phyloP scores from a whole-genome alignment of 2,797 vertebrate genomes.

The Margarornis squamiger region DNA sequence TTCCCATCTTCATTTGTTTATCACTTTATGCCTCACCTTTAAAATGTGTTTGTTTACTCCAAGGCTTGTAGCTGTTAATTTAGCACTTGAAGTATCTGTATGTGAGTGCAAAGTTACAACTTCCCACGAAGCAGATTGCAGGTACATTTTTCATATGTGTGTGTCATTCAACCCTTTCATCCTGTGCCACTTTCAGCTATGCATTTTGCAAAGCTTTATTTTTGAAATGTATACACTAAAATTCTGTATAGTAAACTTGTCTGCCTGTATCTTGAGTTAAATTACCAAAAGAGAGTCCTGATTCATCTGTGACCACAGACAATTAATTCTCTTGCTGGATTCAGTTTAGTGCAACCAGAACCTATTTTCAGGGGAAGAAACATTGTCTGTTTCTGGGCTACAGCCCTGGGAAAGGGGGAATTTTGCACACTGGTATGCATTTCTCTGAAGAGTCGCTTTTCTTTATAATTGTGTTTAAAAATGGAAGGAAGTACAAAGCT shows the following conservation, averaged over 20 bases:
- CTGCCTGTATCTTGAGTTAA: neutral
- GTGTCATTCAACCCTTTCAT: neutral
- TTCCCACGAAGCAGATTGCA: neutral
- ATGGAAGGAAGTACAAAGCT: constrained; percentile 23
- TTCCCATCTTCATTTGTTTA: neutral
- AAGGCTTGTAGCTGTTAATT: neutral
- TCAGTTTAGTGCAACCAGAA: neutral
- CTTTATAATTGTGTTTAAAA: constrained; percentile 14
- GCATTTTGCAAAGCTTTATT: neutral
- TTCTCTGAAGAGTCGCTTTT: constrained; percentile 29
- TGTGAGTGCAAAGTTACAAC: neutral
- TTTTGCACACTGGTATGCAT: constrained; percentile 22
- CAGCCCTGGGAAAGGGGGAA: constrained; percentile 16
- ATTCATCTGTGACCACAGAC: neutral
- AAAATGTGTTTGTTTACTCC: neutral
- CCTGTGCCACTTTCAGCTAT: neutral
- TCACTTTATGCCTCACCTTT: neutral
- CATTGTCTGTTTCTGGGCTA: constrained; percentile 35
- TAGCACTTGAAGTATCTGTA: neutral
- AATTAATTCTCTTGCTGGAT: constrained; percentile 21
- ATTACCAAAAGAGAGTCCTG: neutral
- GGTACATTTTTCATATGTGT: neutral
- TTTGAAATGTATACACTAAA: neutral
- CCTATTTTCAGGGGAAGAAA: constrained; percentile 16
- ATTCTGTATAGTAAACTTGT: neutral